phyloP scores from a whole-genome alignment of 2,888 invertebrate species.

The Oxystoma pomonae region DNA sequence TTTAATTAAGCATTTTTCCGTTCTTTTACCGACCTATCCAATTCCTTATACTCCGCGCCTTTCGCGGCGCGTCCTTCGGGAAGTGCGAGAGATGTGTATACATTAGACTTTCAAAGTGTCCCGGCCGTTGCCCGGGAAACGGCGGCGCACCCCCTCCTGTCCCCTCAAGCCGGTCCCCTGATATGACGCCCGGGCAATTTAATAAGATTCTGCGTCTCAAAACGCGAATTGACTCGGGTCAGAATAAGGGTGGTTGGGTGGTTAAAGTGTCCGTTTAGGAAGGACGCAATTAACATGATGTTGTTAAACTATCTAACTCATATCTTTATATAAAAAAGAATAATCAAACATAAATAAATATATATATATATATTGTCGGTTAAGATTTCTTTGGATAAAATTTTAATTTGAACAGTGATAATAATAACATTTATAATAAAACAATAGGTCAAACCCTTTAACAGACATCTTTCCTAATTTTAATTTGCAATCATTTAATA shows the following conservation, averaged over 20 bases:
- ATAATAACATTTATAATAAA: too few species aligned
- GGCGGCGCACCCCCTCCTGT: constrained; percentile 49
- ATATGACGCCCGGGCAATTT: constrained; percentile 63
- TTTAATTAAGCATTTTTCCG: too few species aligned
- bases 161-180: constrained; percentile 39
- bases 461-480: too few species aligned
- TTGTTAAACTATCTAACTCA: too few species aligned
- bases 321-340: too few species aligned
- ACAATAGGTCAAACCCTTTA: too few species aligned
- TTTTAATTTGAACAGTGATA: too few species aligned
- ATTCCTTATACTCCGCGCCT: not conserved
- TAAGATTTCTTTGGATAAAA: too few species aligned
- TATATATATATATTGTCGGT: too few species aligned
- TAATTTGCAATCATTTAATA: not conserved
- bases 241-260: constrained; percentile 31
- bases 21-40: not conserved
- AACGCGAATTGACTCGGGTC: constrained; percentile 27
- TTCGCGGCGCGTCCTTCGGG: constrained; percentile 3
- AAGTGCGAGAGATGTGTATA: constrained; percentile 45
- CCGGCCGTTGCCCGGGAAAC: constrained; percentile 67
- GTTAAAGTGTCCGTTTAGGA: too few species aligned
- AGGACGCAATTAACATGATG: too few species aligned
- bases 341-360: too few species aligned
- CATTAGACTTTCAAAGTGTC: constrained; percentile 53
- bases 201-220: constrained; percentile 51